These are phyloP conservation scores for Caenorhabditis becei DNA, from an alignment of 2,888 invertebrate species.

Conservation along the genomic window DNA sequence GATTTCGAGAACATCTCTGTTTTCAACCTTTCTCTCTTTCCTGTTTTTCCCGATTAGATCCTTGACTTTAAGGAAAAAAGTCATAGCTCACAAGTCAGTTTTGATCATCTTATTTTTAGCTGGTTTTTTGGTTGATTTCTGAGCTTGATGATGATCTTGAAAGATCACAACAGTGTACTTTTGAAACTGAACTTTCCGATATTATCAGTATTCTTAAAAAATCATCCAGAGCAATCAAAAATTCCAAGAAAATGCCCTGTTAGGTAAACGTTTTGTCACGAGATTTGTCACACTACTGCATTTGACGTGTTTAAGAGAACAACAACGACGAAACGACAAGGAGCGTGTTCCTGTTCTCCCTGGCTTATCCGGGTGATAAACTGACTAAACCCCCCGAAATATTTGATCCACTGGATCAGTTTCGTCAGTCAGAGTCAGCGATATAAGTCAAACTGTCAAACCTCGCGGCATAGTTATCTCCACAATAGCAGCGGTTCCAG, in stretches of 20 bases:
- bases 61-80: no score
- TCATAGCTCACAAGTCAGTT: no score
- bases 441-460: constrained; percentile 26
- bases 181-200: no score
- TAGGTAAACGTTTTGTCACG: not conserved
- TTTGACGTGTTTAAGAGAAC: constrained; percentile 25
- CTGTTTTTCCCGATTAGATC: no score
- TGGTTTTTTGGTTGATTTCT: no score
- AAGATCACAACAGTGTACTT: no score
- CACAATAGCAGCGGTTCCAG: constrained; percentile 79
- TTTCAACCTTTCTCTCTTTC: constrained; percentile 1
- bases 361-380: constrained; percentile 11
- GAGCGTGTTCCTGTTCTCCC: not conserved
- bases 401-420: constrained; percentile 6
- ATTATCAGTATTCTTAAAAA: no score
- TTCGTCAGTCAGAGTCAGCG: constrained; percentile 12
- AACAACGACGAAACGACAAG: not conserved
- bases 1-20: not conserved
- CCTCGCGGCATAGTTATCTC: constrained; percentile 80
- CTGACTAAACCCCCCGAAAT: constrained; percentile 1
- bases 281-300: not conserved
- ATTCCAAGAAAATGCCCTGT: not conserved
- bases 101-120: no score
- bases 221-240: no score
- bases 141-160: no score